Evolutionary conservation across 2,888 invertebrate genomes (phyloP).

Genomic region (Opisthograptis luteolata): DNA sequence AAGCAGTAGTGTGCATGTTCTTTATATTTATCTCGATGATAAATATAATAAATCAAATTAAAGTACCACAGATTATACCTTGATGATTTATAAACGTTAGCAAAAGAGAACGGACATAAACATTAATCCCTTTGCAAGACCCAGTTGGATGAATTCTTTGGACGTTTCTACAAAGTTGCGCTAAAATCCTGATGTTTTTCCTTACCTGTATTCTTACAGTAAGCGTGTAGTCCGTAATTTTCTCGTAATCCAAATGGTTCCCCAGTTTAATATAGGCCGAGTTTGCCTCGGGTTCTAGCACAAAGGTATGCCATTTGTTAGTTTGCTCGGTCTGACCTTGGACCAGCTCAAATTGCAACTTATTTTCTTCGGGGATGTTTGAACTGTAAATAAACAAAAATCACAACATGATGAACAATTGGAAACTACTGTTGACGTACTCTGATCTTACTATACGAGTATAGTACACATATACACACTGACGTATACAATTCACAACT

Average conservation of each 20-base stretch:
- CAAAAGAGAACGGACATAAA: constrained; percentile 1
- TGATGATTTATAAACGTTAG: constrained; percentile 3
- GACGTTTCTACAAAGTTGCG: neutral
- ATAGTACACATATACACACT: too few relatives aligned
- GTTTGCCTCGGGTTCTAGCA: constrained; percentile 87
- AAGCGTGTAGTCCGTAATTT: constrained; percentile 91
- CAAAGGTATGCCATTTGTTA: constrained; percentile 91
- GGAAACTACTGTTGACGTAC: too few relatives aligned
- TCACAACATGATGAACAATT: neutral
- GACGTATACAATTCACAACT: too few relatives aligned
- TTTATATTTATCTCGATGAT: too few relatives aligned
- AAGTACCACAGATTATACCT: neutral
- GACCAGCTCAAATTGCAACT: constrained; percentile 91
- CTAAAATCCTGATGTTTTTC: constrained; percentile 16
- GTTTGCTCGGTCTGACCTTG: constrained; percentile 94
- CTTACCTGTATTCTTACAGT: constrained; percentile 90
- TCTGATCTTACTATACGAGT: too few relatives aligned
- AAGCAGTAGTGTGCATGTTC: too few relatives aligned
- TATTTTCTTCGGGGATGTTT: constrained; percentile 89
- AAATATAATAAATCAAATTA: neutral
- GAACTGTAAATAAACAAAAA: constrained; percentile 79
- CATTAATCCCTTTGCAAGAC: constrained; percentile 15
- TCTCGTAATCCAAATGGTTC: constrained; percentile 92
- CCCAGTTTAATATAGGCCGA: constrained; percentile 90
- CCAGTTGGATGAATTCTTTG: constrained; percentile 10